These are phyloP conservation scores for Pandemis corylana DNA, from an alignment of 2,888 invertebrate species.

Conservation along the genomic window DNA sequence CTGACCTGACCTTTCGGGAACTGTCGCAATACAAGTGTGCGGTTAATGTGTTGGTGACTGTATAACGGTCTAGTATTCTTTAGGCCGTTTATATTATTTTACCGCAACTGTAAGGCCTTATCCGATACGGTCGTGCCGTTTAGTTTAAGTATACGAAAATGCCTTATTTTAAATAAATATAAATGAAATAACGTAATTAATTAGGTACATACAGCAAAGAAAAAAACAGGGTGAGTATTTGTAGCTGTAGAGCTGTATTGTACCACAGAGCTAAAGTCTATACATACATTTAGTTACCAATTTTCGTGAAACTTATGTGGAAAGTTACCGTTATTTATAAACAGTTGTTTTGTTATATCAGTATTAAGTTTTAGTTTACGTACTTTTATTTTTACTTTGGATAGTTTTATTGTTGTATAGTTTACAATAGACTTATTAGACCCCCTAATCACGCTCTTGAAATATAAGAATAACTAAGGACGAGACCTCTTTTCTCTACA, in stretches of 20 bases:
- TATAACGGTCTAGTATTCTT: too few relatives aligned
- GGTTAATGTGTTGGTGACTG: background rate
- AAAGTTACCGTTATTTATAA: background rate
- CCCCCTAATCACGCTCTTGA: background rate
- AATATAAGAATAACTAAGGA: background rate
- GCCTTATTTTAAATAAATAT: too few relatives aligned
- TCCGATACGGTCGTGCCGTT: too few relatives aligned
- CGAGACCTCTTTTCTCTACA: background rate
- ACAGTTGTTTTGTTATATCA: background rate
- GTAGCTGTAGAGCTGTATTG: background rate
- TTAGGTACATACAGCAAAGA: too few relatives aligned
- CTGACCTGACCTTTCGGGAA: too few relatives aligned
- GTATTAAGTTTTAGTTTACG: slow-evolving; percentile 5
- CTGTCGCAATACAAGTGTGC: too few relatives aligned
- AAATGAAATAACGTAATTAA: too few relatives aligned
- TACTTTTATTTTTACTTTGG: background rate
- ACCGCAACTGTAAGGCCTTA: too few relatives aligned
- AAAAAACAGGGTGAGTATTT: background rate
- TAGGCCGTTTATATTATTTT: background rate
- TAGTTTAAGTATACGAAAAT: too few relatives aligned
- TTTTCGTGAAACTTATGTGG: background rate
- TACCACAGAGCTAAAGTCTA: background rate
- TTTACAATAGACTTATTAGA: background rate
- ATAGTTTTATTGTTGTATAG: background rate
- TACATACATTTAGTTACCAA: background rate